Evolutionary conservation across 2,797 vertebrate genomes (phyloP).

Genomic region (Sebastes matsubarae): DNA sequence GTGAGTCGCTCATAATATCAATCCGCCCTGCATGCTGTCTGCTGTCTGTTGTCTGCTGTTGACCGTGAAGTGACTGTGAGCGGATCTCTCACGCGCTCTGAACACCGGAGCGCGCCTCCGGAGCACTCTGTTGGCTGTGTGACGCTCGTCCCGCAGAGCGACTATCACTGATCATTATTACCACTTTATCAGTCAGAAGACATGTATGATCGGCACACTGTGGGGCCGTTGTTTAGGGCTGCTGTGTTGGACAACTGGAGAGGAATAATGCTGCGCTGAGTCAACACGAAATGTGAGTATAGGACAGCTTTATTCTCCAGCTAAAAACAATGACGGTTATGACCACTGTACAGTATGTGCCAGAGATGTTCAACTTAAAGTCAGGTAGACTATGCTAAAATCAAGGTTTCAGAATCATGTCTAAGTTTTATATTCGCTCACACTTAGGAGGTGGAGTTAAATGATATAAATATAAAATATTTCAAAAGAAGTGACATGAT

Average conservation of each 20-base stretch:
- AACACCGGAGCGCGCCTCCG: constrained; percentile 21
- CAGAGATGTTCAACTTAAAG: neutral
- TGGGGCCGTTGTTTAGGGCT: neutral
- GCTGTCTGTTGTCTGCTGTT: neutral
- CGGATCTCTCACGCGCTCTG: constrained; percentile 21
- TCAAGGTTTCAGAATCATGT: neutral
- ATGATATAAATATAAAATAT: neutral
- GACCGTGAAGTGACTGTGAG: constrained; percentile 4
- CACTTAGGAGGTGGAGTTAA: neutral
- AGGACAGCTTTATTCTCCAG: neutral
- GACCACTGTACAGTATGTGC: neutral
- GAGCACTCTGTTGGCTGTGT: neutral
- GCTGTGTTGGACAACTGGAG: neutral
- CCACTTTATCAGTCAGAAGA: neutral
- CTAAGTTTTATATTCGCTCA: neutral
- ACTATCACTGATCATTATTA: neutral
- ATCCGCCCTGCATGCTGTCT: neutral
- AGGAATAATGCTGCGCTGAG: constrained; percentile 16
- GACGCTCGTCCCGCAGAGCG: neutral
- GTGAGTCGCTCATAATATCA: neutral
- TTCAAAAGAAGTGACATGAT: neutral
- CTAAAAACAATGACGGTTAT: neutral
- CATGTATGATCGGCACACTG: neutral
- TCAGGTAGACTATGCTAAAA: too few species aligned
- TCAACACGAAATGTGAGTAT: constrained; percentile 56